Percentiles rank a stretch among this genome's conserved stretches.
Evolutionary conservation across 2,797 vertebrate species (phyloP).

Genomic region (Meriones psammophilus): DNA sequence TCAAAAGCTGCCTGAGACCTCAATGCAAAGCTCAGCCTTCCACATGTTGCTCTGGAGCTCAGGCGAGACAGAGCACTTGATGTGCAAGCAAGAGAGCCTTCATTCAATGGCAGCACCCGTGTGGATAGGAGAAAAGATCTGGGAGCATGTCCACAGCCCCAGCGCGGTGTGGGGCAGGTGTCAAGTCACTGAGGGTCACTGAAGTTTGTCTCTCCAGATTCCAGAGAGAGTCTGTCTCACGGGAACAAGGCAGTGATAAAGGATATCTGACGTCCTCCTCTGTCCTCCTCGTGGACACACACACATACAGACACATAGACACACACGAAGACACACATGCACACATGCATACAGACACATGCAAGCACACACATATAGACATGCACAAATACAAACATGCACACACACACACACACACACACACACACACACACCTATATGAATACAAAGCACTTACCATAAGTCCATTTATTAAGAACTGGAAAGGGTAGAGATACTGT

Average conservation of each 20-base stretch:
- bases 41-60: background rate
- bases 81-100: too few species aligned
- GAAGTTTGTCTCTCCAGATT: background rate
- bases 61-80: background rate
- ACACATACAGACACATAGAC: background rate
- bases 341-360: background rate
- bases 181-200: background rate
- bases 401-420: background rate
- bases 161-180: background rate
- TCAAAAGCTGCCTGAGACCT: background rate
- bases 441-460: background rate
- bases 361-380: background rate
- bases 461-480: background rate
- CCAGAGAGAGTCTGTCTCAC: background rate
- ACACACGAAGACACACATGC: too few species aligned
- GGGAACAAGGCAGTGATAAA: background rate
- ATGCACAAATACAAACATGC: background rate
- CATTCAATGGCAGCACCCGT: too few species aligned
- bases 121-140: accelerated
- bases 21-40: slow-evolving; percentile 1
- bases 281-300: background rate
- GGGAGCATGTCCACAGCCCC: too few species aligned
- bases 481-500: background rate
- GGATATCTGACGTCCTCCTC: too few species aligned
- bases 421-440: background rate